Conservation (phyloP, 2,113 vertebrate genomes). For the Leptobrachium leishanense region DNA sequence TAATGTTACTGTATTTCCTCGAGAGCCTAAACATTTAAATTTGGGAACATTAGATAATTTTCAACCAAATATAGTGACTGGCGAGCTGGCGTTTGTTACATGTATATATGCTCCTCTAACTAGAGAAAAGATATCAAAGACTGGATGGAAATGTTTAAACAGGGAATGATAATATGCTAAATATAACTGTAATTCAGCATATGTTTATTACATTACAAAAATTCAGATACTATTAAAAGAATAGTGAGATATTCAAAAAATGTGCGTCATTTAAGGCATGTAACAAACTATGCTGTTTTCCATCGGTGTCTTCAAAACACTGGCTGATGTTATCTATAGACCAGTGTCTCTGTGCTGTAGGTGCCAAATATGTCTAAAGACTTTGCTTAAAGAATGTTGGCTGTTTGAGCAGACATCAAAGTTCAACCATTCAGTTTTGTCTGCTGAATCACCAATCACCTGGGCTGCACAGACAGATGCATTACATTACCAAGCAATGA, state of each 20-base stretch:
- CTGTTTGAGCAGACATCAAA: slow-evolving; percentile 34
- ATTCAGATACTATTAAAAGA: neutral
- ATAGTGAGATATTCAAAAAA: slow-evolving; percentile 4
- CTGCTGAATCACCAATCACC: slow-evolving; percentile 70
- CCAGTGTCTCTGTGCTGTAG: slow-evolving; percentile 35
- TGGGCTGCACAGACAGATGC: slow-evolving; percentile 63
- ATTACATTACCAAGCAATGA: slow-evolving; percentile 9
- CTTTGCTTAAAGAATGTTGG: slow-evolving; percentile 42
- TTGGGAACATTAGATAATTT: no score
- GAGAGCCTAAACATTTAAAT: no score
- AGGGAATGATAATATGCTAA: no score
- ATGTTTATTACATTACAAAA: neutral
- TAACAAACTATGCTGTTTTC: slow-evolving; percentile 12
- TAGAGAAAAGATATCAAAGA: no score
- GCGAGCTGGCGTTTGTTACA: no score
- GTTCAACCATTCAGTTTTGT: slow-evolving; percentile 52
- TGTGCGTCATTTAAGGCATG: slow-evolving; percentile 16
- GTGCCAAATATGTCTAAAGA: slow-evolving; percentile 50
- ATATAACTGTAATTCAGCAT: neutral
- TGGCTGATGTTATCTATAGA: slow-evolving; percentile 40
- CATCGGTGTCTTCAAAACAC: slow-evolving; percentile 37
- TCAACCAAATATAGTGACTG: no score
- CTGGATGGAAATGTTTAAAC: no score
- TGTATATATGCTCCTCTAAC: no score
- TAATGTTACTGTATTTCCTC: no score